phyloP scores from a whole-genome alignment of 1,140 invertebrate species.

The Episyrphus balteatus region DNA sequence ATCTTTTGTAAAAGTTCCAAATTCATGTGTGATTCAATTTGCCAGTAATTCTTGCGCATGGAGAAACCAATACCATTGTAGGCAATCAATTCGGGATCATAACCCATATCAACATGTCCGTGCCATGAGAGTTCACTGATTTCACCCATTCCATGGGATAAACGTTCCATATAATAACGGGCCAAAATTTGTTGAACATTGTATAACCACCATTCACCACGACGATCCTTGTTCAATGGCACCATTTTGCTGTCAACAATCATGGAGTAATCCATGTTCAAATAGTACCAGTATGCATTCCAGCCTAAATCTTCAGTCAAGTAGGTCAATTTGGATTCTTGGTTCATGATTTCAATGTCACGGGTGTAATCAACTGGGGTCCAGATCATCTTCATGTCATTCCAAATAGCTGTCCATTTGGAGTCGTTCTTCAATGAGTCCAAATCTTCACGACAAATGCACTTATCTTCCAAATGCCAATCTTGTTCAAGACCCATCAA shows the following conservation, averaged over 20 bases:
- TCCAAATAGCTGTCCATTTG: constrained; percentile 21
- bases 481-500: constrained; percentile 30
- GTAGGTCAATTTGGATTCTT: constrained; percentile 54
- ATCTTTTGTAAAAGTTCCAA: constrained; percentile 43
- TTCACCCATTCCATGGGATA: constrained; percentile 47
- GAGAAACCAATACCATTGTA: constrained; percentile 53
- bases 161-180: constrained; percentile 54
- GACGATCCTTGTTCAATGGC: constrained; percentile 42
- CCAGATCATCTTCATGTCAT: constrained; percentile 23
- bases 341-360: constrained; percentile 43
- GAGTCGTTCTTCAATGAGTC: constrained; percentile 20
- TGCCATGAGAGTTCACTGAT: constrained; percentile 46
- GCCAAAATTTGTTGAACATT: constrained; percentile 48
- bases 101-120: constrained; percentile 44
- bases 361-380: constrained; percentile 37
- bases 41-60: constrained; percentile 45
- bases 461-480: constrained; percentile 25
- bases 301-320: constrained; percentile 59
- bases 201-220: constrained; percentile 49
- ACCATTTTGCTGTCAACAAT: constrained; percentile 46
- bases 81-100: constrained; percentile 47
- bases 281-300: constrained; percentile 59
- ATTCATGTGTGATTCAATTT: constrained; percentile 46
- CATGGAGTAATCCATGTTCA: constrained; percentile 53
- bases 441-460: constrained; percentile 27